Evolutionary conservation across 2,113 vertebrate genomes (phyloP).

Genomic region (Lophura nycthemera): DNA sequence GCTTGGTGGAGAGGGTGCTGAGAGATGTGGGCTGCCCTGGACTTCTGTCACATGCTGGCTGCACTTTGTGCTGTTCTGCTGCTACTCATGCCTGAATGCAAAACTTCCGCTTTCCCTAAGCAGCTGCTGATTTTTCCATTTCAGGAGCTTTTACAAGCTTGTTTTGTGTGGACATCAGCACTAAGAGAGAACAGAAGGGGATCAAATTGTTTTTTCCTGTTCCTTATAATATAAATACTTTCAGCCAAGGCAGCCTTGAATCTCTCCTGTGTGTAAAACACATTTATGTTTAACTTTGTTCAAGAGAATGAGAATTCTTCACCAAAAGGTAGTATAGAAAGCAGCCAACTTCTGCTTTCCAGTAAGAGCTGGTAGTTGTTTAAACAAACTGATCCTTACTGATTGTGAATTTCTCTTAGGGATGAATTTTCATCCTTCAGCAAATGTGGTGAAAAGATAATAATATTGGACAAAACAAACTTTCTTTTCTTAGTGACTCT

Average conservation of each 20-base stretch:
- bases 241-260: background rate
- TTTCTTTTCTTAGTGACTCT: background rate
- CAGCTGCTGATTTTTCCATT: background rate
- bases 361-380: background rate
- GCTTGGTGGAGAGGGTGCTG: background rate
- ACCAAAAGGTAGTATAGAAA: background rate
- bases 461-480: background rate
- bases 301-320: background rate
- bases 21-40: background rate
- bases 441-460: background rate
- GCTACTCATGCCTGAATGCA: background rate
- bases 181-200: background rate
- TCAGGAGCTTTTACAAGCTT: background rate
- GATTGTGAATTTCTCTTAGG: background rate
- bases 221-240: background rate
- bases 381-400: background rate
- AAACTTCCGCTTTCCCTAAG: background rate
- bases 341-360: background rate
- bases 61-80: background rate
- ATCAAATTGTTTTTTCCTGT: background rate
- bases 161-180: background rate
- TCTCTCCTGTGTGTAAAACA: background rate
- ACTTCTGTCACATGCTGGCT: rapidly evolving
- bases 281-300: background rate
- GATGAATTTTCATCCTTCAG: background rate